These are phyloP conservation scores for Rousettus madagascariensis DNA, from an alignment of 2,797 vertebrate species.

Conservation along the genomic window DNA sequence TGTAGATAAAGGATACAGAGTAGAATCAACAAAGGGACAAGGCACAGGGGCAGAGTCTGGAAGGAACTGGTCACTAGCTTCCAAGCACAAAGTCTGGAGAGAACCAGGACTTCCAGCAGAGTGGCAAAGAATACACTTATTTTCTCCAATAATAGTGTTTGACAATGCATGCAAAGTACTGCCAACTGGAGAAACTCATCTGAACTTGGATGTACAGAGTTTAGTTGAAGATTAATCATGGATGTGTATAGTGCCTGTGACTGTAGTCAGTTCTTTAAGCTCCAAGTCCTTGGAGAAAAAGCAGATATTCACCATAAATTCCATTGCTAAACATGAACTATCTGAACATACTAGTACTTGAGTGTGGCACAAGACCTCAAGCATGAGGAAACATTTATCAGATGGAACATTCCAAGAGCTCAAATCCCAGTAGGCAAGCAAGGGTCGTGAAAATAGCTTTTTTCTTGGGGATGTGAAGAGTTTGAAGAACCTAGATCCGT, in stretches of 20 bases:
- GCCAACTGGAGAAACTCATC: background rate
- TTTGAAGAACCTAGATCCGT: background rate
- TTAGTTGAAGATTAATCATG: background rate
- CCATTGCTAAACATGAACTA: background rate
- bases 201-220: background rate
- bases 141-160: background rate
- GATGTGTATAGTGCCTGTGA: background rate
- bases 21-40: background rate
- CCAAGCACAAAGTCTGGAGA: background rate
- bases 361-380: background rate
- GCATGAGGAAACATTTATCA: background rate
- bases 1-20: background rate
- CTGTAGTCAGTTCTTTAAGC: background rate
- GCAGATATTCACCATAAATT: background rate
- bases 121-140: background rate
- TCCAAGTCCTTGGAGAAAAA: background rate
- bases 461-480: background rate
- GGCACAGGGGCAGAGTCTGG: background rate
- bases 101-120: background rate
- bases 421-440: background rate
- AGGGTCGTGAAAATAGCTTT: background rate
- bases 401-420: background rate
- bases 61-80: background rate
- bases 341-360: background rate
- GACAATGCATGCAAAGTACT: background rate